Evolutionary conservation across 1,140 invertebrate genomes (phyloP).

Genomic region (Bombus cullumanus): DNA sequence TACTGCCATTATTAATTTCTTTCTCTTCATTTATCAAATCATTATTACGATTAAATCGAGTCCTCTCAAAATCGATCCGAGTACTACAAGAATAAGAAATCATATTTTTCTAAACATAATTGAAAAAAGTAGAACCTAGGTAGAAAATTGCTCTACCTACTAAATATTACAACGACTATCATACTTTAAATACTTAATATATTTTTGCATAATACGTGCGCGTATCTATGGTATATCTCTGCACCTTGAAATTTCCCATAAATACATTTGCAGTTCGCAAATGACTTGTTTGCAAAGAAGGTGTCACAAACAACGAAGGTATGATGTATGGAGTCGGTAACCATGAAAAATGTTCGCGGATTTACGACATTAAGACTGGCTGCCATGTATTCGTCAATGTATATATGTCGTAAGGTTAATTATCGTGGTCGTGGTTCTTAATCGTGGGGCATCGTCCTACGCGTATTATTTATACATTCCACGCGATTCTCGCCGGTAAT

Average conservation of each 20-base stretch:
- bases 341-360: slow-evolving; percentile 20
- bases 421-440: slow-evolving; percentile 6
- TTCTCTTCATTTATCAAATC: no score
- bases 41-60: no score
- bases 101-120: background rate
- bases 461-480: slow-evolving; percentile 26
- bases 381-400: slow-evolving; percentile 7
- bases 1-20: no score
- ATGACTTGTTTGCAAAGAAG: no score
- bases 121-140: background rate
- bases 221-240: background rate
- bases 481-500: slow-evolving; percentile 20
- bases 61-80: no score
- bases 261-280: background rate
- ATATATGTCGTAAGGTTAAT: slow-evolving; percentile 26
- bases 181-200: no score
- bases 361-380: slow-evolving; percentile 10
- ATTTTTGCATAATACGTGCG: background rate
- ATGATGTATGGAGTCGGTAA: slow-evolving; percentile 1
- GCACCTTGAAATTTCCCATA: background rate
- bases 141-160: background rate
- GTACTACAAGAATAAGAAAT: no score
- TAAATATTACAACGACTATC: background rate
- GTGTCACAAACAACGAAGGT: background rate
- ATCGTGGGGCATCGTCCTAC: background rate